phyloP scores from a whole-genome alignment of 2,113 vertebrate genomes.

The Stictonetta naevosa region DNA sequence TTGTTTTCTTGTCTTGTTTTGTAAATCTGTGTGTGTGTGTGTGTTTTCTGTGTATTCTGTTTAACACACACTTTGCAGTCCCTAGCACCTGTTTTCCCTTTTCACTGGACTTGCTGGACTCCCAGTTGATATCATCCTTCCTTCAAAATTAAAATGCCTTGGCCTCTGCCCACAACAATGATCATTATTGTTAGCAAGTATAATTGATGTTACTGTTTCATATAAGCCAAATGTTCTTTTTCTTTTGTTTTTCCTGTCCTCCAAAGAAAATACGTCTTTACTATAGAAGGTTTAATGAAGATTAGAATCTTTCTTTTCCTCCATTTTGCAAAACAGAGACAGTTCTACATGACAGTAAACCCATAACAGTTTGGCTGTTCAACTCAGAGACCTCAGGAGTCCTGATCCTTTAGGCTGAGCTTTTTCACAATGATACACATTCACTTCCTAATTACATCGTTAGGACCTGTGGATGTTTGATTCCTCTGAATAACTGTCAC shows the following conservation, averaged over 20 bases:
- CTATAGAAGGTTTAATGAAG: not conserved
- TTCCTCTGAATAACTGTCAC: not conserved
- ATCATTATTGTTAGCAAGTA: not conserved
- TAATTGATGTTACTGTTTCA: not conserved
- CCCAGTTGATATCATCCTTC: not conserved
- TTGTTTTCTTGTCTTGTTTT: not conserved
- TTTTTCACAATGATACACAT: not conserved
- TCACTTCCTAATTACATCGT: not conserved
- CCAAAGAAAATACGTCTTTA: not conserved
- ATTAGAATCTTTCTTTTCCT: not conserved
- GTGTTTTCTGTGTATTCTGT: not conserved
- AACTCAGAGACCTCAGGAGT: not conserved
- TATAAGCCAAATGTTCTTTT: not conserved
- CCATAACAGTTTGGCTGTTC: not conserved
- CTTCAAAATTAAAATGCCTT: not conserved
- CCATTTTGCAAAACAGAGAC: fast-evolving
- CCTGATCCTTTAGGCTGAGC: not conserved
- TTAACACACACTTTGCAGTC: not conserved
- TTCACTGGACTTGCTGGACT: not conserved
- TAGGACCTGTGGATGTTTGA: not conserved
- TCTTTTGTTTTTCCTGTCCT: not conserved
- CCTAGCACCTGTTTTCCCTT: not conserved
- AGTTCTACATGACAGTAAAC: not conserved
- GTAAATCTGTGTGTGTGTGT: not conserved
- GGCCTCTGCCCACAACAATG: not conserved